These are phyloP conservation scores for Mastacembelus armatus DNA, from an alignment of 2,797 vertebrate species.

Conservation along the genomic window DNA sequence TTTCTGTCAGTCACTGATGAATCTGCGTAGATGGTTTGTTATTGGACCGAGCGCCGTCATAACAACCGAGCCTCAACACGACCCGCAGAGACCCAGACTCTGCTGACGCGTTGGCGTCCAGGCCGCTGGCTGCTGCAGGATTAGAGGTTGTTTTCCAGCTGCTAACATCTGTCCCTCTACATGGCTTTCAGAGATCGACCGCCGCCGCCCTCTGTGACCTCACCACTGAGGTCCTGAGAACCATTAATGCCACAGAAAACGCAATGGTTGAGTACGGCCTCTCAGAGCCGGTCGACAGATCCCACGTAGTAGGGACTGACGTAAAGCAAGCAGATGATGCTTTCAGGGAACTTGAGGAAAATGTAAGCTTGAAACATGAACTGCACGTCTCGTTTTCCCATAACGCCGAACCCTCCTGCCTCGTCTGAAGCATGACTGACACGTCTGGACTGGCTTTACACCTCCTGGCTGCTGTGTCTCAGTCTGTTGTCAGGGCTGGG, in stretches of 20 bases:
- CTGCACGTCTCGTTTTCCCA: conserved; percentile 26
- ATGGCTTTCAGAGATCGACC: conserved; percentile 86
- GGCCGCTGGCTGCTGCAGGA: conserved; percentile 52
- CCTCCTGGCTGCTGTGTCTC: conserved; percentile 33
- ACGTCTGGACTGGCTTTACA: conserved; percentile 50
- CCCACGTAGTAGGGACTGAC: conserved; percentile 76
- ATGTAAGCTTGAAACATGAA: conserved; percentile 81
- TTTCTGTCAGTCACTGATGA: no score
- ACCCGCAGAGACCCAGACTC: neutral
- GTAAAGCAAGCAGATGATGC: conserved; percentile 84
- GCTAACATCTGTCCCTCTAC: conserved; percentile 82
- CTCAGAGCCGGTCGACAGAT: conserved; percentile 73
- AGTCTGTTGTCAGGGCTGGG: conserved; percentile 15
- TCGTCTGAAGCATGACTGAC: conserved; percentile 46
- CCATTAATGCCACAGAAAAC: conserved; percentile 88
- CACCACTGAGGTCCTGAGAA: conserved; percentile 88
- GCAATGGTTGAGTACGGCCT: conserved; percentile 83
- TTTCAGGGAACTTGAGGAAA: conserved; percentile 89
- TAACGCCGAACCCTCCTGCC: neutral
- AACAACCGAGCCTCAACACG: no score
- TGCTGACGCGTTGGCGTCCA: neutral
- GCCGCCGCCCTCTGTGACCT: conserved; percentile 90
- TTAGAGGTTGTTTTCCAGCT: conserved; percentile 54
- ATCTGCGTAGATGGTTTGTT: no score
- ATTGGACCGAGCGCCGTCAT: no score